A percentile compares a stretch with the other conserved stretches of the same genome.
phyloP scores from a whole-genome alignment of 2,888 invertebrate genomes.

The Oscheius sp. region DNA sequence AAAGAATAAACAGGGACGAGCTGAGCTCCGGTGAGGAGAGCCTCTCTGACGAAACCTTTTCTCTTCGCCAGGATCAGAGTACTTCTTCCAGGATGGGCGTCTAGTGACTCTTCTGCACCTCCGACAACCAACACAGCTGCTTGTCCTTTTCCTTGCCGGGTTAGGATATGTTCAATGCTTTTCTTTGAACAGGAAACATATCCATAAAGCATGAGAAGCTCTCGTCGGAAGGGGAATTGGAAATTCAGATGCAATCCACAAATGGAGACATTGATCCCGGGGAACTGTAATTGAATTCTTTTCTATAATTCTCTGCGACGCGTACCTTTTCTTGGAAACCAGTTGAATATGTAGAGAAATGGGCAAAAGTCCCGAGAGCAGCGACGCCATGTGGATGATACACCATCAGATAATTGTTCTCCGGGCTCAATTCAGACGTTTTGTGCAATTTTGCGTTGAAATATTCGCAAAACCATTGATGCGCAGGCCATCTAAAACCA shows the following conservation, averaged over 20 bases:
- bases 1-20: constrained; percentile 75
- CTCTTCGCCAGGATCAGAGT: constrained; percentile 53
- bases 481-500: constrained; percentile 32
- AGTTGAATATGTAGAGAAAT: constrained; percentile 82
- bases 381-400: constrained; percentile 92
- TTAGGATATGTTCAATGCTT: constrained; percentile 41
- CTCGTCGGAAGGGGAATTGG: constrained; percentile 54
- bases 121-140: constrained; percentile 32
- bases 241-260: constrained; percentile 57
- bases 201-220: constrained; percentile 74
- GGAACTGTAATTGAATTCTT: constrained; percentile 63
- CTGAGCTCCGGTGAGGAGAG: constrained; percentile 68
- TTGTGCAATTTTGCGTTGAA: constrained; percentile 88
- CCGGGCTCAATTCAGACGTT: constrained; percentile 80
- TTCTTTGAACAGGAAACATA: constrained; percentile 55
- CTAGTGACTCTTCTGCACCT: constrained; percentile 62
- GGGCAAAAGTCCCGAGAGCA: constrained; percentile 83
- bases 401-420: constrained; percentile 76
- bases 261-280: constrained; percentile 52
- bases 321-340: constrained; percentile 73
- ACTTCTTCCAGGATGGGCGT: constrained; percentile 58
- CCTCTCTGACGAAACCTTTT: constrained; percentile 59
- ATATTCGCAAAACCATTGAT: constrained; percentile 83
- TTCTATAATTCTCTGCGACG: background rate
- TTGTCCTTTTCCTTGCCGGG: constrained; percentile 27